Conservation (phyloP, 2,888 invertebrate genomes). For the Caenorhabditis imperialis region DNA sequence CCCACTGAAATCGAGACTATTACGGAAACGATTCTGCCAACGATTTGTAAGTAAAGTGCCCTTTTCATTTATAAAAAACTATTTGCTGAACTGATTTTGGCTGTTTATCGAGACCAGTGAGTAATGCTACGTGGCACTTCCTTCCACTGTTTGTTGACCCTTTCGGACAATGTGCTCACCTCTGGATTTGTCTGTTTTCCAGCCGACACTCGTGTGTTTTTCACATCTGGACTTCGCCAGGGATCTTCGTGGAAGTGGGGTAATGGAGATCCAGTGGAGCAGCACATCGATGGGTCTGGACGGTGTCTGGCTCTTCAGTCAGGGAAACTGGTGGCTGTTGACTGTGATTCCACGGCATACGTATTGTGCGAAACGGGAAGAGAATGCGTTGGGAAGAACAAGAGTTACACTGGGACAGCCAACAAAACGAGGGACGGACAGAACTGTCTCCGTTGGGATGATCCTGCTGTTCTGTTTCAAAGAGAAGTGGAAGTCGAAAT, state of each 20-base stretch:
- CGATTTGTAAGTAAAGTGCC: constrained; percentile 13
- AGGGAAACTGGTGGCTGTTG: constrained; percentile 47
- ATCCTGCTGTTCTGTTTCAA: constrained; percentile 59
- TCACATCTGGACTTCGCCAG: constrained; percentile 67
- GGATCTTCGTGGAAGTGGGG: constrained; percentile 68
- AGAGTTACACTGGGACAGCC: constrained; percentile 37
- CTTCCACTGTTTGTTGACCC: constrained; percentile 43
- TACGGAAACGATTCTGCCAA: constrained; percentile 27
- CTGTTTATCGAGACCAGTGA: constrained; percentile 8
- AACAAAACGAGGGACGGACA: constrained; percentile 35
- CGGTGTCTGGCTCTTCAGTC: constrained; percentile 58
- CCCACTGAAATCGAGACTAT: constrained; percentile 41
- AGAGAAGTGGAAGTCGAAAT: constrained; percentile 18
- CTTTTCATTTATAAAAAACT: constrained; percentile 3
- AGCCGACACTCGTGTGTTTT: constrained; percentile 47
- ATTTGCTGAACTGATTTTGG: constrained; percentile 41
- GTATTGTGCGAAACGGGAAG: constrained; percentile 63
- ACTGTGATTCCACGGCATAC: constrained; percentile 59
- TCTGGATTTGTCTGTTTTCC: constrained; percentile 8
- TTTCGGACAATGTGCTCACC: constrained; percentile 15
- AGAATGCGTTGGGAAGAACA: constrained; percentile 52
- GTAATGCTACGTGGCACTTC: constrained; percentile 38
- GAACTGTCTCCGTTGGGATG: constrained; percentile 68
- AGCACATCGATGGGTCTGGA: constrained; percentile 38
- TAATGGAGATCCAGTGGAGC: constrained; percentile 58